Evolutionary conservation across 2,797 vertebrate genomes (phyloP), one percentile per base, ranked within the genome.

Genomic region (Phalloptychus januarius): DNA sequence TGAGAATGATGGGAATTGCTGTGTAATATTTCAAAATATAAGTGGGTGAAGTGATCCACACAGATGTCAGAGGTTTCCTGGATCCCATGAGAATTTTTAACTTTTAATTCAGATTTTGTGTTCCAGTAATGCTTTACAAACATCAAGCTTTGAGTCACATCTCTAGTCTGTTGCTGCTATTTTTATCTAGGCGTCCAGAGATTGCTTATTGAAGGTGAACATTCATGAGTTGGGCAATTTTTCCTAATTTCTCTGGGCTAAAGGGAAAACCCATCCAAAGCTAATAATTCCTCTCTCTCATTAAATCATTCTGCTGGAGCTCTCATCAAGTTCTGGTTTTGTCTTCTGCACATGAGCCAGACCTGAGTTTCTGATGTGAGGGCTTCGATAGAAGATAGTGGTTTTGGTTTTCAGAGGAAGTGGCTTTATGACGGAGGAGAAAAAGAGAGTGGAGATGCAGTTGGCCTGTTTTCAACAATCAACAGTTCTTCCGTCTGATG

Each of bases 331-430:
- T 31, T 18, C 13, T 4, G 28, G 15, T 16, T 15, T 6, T 42
- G 3, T 36, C 74, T 69, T 67, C n/a, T 56, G 25, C 42, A 50
- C 56, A 75, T 23, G 56, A 78, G 56, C 38, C 69, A 0, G 20
- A 46, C 23, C 16, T 70, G 15, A 0, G 5, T 75, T 18, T 12
- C 25, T 28, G n/a, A 71, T 58, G 61, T 28, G n/a, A 31, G n/a
- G 65, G 28, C 7, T 44, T 82, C 13, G 52, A 28, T n/a, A 75
- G 15, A 8, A 25, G 13, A 36, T 23, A 67, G 61, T 52, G 11
- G 48, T 15, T 63, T 71, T 33, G 63, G 72, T 76, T 78, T 71
- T 25, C n/a, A 81, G 16, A 91, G 89, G 81, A 92, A 88, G 80
- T 80, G 87, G 77, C 78, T 90, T 84, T 6, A 52, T 46, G 3